Base-by-base conservation (phyloP, 2,113 vertebrate species). In the Salvator merianae region DNA sequence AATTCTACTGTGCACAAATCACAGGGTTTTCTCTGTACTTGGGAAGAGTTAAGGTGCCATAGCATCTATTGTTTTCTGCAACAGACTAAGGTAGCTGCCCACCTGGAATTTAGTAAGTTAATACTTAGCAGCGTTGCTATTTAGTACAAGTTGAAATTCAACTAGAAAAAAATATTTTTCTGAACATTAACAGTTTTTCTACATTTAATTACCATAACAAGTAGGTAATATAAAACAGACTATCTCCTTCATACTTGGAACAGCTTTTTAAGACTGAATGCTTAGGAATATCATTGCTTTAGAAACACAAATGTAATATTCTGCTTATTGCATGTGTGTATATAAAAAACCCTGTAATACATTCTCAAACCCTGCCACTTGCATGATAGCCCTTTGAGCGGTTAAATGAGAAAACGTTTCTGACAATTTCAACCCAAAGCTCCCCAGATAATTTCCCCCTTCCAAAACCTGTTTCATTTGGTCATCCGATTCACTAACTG, bases 401-500 rank as follows among this genome's bases (percentile, higher is more conserved):
- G 0, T 0, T 18, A n/a, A 9, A 85, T 5, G 77, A 73, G 50
- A 59, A 4, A 28, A 0, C 43, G 0, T n/a, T 4, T 13, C 73
- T 55, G 53, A 2, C 66, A 20, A 20, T 59, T 59, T 59, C 55
- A 59, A 59, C 55, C 20, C 16, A 20, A 59, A 59, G 55, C 55
- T 59, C 18, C 5, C 55, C 16, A 59, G 20, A 59, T 59, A 59
- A 59, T 20, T 59, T 30, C 16, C 12, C 34, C 6, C 13, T 22
- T 34, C 55, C n/a, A 7, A 30, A 30, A 36, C 38, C 10, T 13
- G 30, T 36, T 83, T 68, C 74, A 63, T 78, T 55, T 26, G n/a
- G 47, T 65, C 2, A 74, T 34, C 18, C 63, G 5, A 28, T 89
- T 59, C 76, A 84, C 7, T 9, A 82, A 88, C 5, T 86, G 50